phyloP scores from a whole-genome alignment of 2,113 vertebrate species.

The Pteruthius melanotis region DNA sequence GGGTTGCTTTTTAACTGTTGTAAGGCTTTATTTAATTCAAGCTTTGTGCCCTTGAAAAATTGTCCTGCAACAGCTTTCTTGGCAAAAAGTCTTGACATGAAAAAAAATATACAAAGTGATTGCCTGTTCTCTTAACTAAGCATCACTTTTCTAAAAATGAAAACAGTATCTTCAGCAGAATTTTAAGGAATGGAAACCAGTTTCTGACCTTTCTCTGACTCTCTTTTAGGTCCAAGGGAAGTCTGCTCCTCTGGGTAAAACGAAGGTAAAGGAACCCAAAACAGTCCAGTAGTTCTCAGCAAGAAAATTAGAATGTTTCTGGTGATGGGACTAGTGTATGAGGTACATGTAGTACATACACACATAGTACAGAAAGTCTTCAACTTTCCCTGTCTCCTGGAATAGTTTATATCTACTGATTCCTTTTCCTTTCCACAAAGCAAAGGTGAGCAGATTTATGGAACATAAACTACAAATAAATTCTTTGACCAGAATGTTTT shows the following conservation, averaged over 20 bases:
- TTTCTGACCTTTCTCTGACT: background rate
- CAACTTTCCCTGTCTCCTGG: background rate
- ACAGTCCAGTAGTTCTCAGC: background rate
- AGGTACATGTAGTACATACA: background rate
- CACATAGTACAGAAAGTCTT: background rate
- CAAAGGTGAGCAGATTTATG: background rate
- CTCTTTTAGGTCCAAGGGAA: background rate
- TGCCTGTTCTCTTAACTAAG: background rate
- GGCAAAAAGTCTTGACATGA: background rate
- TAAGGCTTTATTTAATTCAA: background rate
- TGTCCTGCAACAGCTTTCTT: background rate
- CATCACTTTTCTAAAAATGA: background rate
- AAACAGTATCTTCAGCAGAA: background rate
- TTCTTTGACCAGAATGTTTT: background rate
- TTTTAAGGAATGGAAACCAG: background rate
- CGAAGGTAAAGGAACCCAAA: background rate
- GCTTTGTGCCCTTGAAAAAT: background rate
- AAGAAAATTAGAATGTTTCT: background rate
- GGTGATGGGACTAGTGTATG: background rate
- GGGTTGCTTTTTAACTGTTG: background rate
- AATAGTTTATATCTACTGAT: background rate
- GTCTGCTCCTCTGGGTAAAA: background rate
- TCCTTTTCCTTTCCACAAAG: background rate
- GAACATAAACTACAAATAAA: background rate
- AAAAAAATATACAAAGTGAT: background rate